Evolutionary conservation across 2,888 invertebrate species (phyloP).

Genomic region (Athetis lepigone): DNA sequence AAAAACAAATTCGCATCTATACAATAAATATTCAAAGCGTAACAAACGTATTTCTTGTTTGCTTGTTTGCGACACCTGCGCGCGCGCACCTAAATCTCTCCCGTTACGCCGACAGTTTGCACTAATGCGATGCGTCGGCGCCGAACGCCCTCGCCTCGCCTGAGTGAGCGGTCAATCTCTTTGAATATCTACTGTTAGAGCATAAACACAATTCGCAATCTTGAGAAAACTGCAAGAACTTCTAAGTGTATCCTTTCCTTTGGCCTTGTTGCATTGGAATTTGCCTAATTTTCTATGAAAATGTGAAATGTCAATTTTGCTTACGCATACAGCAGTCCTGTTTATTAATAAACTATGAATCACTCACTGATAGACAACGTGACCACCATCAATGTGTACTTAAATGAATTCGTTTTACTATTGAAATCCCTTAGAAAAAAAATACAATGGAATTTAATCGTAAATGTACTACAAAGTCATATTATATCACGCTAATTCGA

Average conservation of each 20-base stretch:
- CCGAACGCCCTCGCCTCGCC: constrained; percentile 39
- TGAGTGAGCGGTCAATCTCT: constrained; percentile 48
- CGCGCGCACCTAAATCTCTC: constrained; percentile 61
- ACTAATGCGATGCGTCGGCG: constrained; percentile 37
- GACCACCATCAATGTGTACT: constrained; percentile 17
- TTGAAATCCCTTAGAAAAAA: constrained; percentile 16
- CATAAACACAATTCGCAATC: constrained; percentile 5
- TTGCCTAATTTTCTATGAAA: background rate
- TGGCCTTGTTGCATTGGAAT: too few species aligned
- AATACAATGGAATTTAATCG: constrained; percentile 22
- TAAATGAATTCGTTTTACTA: constrained; percentile 26
- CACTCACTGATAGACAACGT: constrained; percentile 34
- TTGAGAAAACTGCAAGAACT: background rate
- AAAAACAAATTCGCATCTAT: constrained; percentile 44
- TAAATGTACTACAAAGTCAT: background rate
- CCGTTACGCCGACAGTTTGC: constrained; percentile 62
- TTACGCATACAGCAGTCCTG: constrained; percentile 22
- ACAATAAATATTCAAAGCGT: constrained; percentile 53
- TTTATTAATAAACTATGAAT: constrained; percentile 31
- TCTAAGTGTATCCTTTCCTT: background rate
- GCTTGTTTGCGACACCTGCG: constrained; percentile 60
- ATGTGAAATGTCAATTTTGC: constrained; percentile 10
- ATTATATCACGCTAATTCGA: constrained; percentile 4
- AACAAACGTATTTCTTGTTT: constrained; percentile 46
- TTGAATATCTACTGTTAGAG: constrained; percentile 21